Percentiles rank a stretch among this genome's conserved stretches.
Conservation (phyloP, 2,113 vertebrate genomes). For the Tenebrosternarchus preto region DNA sequence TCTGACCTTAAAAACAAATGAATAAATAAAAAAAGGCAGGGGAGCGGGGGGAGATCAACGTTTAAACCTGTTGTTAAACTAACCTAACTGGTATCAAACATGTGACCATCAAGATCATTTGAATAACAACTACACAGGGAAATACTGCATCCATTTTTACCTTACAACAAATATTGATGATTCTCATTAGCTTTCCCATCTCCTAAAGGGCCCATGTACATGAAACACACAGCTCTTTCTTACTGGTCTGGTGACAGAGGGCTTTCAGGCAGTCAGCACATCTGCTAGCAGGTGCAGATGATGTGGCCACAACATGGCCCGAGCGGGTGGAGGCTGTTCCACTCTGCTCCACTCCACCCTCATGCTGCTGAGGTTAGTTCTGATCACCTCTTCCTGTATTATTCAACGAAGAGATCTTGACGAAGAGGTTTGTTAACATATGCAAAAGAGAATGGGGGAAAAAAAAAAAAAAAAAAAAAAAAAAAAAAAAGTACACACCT, state of each 20-base stretch:
- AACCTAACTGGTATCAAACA: no score
- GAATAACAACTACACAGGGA: no score
- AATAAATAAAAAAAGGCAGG: no score
- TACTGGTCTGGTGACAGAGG: neutral
- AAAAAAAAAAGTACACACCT: neutral
- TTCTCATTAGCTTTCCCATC: neutral
- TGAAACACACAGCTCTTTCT: neutral
- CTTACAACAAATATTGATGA: neutral
- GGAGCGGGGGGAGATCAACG: no score
- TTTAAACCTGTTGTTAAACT: no score
- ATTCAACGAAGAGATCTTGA: constrained; percentile 5
- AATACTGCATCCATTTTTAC: no score
- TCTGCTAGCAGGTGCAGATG: no score
- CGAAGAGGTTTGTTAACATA: neutral
- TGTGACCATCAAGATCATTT: no score
- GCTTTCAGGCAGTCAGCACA: neutral
- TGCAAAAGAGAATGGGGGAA: neutral
- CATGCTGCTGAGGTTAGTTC: neutral
- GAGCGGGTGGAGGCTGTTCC: no score
- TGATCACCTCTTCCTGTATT: neutral
- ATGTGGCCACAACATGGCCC: no score
- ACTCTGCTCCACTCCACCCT: neutral
- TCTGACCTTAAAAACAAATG: neutral
- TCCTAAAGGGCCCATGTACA: neutral
- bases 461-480: no score